Conservation (phyloP, 2,113 vertebrate genomes). For the Corydoras maculifer region DNA sequence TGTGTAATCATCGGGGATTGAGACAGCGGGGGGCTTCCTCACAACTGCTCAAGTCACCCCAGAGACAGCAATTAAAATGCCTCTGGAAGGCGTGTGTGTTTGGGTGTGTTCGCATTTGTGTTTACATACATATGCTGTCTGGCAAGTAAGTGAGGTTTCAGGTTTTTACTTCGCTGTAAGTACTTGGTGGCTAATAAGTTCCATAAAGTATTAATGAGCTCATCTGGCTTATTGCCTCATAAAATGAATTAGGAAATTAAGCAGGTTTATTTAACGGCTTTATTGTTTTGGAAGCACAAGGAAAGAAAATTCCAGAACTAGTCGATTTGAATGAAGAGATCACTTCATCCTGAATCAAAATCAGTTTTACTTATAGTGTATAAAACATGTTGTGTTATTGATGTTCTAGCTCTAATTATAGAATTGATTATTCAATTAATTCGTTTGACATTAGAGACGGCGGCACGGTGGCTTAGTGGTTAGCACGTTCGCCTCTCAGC, state of each 20-base stretch:
- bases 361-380: too few species aligned
- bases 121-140: constrained; percentile 14
- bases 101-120: constrained; percentile 8
- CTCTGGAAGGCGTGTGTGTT: constrained; percentile 36
- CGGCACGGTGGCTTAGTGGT: too few species aligned
- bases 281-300: too few species aligned
- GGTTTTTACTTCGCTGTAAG: constrained; percentile 45
- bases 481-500: too few species aligned
- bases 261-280: constrained; percentile 6
- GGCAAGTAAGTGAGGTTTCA: constrained; percentile 19
- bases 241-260: constrained; percentile 62
- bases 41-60: constrained; percentile 45
- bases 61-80: constrained; percentile 59
- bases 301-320: too few species aligned
- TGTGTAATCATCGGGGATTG: constrained; percentile 27
- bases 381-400: too few species aligned
- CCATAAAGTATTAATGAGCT: constrained; percentile 62
- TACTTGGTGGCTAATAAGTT: constrained; percentile 58
- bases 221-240: constrained; percentile 64
- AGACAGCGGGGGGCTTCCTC: constrained; percentile 44
- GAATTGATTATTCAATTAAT: too few species aligned
- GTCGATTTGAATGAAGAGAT: too few species aligned
- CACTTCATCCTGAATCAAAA: too few species aligned
- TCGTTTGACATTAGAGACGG: too few species aligned
- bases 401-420: too few species aligned